Evolutionary conservation across 2,797 vertebrate species (phyloP).

Genomic region (Cossypha dichroa): DNA sequence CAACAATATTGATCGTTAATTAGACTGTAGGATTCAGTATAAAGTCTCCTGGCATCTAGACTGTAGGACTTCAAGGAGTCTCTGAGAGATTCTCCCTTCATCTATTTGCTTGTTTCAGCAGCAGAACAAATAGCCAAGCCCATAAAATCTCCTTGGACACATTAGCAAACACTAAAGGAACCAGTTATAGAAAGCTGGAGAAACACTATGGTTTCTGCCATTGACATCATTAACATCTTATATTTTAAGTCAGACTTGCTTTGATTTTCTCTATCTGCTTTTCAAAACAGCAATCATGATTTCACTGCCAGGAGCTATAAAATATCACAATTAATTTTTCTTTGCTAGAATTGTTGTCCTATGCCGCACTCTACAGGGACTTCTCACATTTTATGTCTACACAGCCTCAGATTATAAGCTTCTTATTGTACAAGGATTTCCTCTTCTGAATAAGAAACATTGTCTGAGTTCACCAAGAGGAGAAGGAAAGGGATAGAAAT

Average conservation of each 20-base stretch:
- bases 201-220: background rate
- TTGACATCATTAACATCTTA: background rate
- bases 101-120: background rate
- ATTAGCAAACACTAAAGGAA: background rate
- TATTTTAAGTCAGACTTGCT: background rate
- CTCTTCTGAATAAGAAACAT: background rate
- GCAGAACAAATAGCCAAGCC: background rate
- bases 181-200: background rate
- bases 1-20: background rate
- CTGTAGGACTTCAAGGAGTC: background rate
- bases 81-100: background rate
- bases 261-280: background rate
- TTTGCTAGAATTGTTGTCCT: background rate
- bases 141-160: background rate
- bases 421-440: background rate
- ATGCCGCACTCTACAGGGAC: background rate
- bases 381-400: background rate
- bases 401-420: background rate
- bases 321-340: background rate
- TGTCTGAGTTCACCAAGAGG: background rate
- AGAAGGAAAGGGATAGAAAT: background rate
- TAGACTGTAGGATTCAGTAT: background rate
- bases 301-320: background rate
- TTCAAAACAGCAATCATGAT: background rate
- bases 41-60: background rate